phyloP scores from a whole-genome alignment of 2,113 vertebrate species.

The Tupaia chinensis region DNA sequence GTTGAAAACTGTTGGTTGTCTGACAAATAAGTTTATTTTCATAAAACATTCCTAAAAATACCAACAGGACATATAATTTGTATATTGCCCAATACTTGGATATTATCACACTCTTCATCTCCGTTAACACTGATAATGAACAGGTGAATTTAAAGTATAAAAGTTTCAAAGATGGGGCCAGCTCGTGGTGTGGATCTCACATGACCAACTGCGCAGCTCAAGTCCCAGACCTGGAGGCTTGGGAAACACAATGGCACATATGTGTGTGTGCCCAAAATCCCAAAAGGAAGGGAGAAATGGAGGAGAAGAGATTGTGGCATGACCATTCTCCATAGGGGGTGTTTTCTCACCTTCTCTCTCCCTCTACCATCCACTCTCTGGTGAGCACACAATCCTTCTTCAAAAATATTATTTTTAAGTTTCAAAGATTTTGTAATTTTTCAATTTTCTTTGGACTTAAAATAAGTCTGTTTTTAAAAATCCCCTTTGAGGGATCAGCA shows the following conservation, averaged over 20 bases:
- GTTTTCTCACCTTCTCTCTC: neutral
- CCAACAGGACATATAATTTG: neutral
- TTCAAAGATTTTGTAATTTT: neutral
- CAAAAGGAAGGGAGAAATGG: too few relatives aligned
- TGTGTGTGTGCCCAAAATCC: too few relatives aligned
- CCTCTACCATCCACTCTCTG: neutral
- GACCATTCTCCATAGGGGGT: too few relatives aligned
- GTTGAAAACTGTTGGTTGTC: neutral
- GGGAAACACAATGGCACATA: too few relatives aligned
- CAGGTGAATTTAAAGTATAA: constrained; percentile 27
- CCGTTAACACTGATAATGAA: neutral
- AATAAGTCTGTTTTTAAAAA: neutral
- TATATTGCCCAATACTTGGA: neutral
- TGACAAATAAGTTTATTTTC: constrained; percentile 46
- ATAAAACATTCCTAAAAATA: neutral
- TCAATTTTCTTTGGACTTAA: neutral
- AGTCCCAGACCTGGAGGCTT: too few relatives aligned
- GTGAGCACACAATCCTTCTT: too few relatives aligned
- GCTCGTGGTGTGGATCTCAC: too few relatives aligned
- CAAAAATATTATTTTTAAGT: too few relatives aligned
- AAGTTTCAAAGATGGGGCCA: neutral
- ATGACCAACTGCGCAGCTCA: too few relatives aligned
- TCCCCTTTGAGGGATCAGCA: neutral
- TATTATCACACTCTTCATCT: constrained; percentile 4
- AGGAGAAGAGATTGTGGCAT: too few relatives aligned